Base-by-base conservation (phyloP, 1,140 invertebrate species). In the Sinonovacula constricta region DNA sequence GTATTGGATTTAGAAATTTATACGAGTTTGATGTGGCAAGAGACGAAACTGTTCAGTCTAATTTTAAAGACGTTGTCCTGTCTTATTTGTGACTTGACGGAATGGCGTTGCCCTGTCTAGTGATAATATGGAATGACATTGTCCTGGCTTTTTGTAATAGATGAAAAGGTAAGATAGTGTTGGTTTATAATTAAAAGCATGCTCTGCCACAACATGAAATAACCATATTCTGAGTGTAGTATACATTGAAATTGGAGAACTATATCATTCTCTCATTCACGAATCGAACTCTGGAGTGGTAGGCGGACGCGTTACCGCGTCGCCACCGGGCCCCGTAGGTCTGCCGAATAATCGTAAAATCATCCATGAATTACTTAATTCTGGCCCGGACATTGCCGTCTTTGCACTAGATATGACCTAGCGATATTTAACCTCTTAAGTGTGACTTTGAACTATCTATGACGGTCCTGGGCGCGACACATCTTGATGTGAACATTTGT, bases 201-300 rank as follows among this genome's bases (percentile, higher is more conserved):
- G 5, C 53, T n/a, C 53, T 56, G 53, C 53, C 53, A 56, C 5
- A 56, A 56, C 53, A 56, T 56, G 53, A 56, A 56, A 56, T 56
- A 30, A 62, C 59, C 31, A 30, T 62, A 62, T 62, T 26, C 28
- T 62, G 59, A 62, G 59, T 62, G 31, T 28, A 62, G 59, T 12
- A n/a, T 62, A 62, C 59, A 62, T 62, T 62, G 59, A 12, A 62
- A 62, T 62, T 62, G 59, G 59, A 62, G 33, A 62, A 62, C 59
- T n/a, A n/a, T 62, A 62, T 26, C n/a, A 33, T 62, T 62, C 59
- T 62, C 59, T 62, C 59, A 62, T 62, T 62, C 59, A 62, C 33
- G 31, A 30, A 28, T 30, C 59, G 59, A 30, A 28, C 59, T 62
- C 59, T 33, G 28, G 59, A 62, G 28, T 62, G 59, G n/a, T 33